These are phyloP conservation scores for Eupithecia inturbata DNA, from an alignment of 2,888 invertebrate genomes.

Conservation along the genomic window DNA sequence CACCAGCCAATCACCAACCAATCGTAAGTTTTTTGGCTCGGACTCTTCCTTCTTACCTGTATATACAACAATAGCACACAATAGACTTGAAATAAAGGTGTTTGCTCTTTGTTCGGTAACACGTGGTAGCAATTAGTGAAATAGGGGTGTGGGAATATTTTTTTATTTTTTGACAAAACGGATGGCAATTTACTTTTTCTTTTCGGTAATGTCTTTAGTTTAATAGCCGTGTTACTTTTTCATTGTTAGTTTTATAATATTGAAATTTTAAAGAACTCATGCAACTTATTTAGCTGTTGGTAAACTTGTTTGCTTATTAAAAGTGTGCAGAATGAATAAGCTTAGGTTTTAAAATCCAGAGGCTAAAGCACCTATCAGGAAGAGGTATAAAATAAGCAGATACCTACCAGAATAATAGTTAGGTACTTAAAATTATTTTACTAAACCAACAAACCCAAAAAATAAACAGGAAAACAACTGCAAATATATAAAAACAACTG, in stretches of 20 bases:
- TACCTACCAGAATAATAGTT: background rate
- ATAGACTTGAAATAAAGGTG: conserved; percentile 44
- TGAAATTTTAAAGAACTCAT: background rate
- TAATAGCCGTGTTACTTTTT: conserved; percentile 15
- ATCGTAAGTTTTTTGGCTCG: background rate
- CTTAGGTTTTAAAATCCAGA: background rate
- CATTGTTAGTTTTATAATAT: background rate
- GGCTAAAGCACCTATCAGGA: background rate
- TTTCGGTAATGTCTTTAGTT: conserved; percentile 17
- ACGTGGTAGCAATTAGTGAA: conserved; percentile 56
- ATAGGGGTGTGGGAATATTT: conserved; percentile 49
- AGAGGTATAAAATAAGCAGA: background rate
- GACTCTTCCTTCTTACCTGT: conserved; percentile 35
- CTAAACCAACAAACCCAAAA: background rate
- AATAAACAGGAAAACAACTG: background rate
- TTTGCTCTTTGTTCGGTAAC: conserved; percentile 53
- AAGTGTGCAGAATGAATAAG: background rate
- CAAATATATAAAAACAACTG: background rate
- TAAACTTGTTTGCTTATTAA: background rate
- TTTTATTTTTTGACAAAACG: conserved; percentile 28
- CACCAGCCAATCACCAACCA: too few species aligned
- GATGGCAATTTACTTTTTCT: conserved; percentile 18
- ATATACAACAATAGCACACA: conserved; percentile 45
- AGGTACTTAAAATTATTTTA: background rate
- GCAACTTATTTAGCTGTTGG: background rate